Conservation (phyloP, 2,113 vertebrate species). For the Pica pica region DNA sequence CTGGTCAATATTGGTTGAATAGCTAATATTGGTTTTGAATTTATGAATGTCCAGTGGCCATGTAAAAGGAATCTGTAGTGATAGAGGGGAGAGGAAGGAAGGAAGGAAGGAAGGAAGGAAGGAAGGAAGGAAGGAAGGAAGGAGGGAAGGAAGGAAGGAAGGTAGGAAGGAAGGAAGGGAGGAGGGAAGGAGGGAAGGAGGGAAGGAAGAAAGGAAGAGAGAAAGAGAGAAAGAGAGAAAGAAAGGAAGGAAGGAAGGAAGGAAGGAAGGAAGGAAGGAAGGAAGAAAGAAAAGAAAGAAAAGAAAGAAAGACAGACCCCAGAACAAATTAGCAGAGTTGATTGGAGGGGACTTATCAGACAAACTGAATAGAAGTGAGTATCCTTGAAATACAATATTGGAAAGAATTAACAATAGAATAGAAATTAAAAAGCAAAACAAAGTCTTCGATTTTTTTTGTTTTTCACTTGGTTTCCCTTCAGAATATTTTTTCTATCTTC, state of each 20-base stretch:
- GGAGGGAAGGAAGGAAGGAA: too few species aligned
- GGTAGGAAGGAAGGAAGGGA: too few species aligned
- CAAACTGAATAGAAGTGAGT: not conserved
- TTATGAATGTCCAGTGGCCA: not conserved
- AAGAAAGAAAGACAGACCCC: too few species aligned
- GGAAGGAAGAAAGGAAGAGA: accelerated
- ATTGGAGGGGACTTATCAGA: not conserved
- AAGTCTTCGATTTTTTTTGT: not conserved
- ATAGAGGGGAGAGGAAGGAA: accelerated
- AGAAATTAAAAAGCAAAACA: not conserved
- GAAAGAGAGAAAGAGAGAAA: too few species aligned
- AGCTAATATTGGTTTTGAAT: not conserved
- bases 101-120: accelerated
- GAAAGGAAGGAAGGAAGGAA: too few species aligned
- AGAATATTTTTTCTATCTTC: not conserved
- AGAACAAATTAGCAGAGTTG: not conserved
- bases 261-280: too few species aligned
- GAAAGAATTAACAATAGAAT: not conserved
- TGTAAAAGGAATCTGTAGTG: not conserved
- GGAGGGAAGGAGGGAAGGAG: accelerated
- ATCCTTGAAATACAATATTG: not conserved
- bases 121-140: too few species aligned
- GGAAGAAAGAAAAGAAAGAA: too few species aligned
- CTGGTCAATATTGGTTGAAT: not conserved
- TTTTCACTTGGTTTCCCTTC: not conserved